Base-by-base conservation (phyloP, 30 jellyfish, hydroid and myxozoan genomes). In the Turritopsis rubra region DNA sequence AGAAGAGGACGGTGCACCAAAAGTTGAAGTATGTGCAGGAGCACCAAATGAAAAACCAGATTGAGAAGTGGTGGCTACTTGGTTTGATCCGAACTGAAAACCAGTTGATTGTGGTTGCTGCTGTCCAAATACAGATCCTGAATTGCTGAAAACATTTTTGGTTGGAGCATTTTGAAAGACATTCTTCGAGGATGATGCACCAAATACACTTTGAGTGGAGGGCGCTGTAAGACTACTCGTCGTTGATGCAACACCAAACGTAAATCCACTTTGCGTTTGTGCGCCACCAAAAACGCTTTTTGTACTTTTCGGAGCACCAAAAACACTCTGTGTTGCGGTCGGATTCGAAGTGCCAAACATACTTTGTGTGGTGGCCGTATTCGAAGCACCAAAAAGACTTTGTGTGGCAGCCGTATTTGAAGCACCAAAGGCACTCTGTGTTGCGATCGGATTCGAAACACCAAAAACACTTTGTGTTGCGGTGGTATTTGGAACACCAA, bases 41-140 rank as follows among this genome's bases (percentile, higher is more conserved):
- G 60, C 60, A 41, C 60, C 60, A 41, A 41, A 41, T 41, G 60
- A 41, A 41, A 41, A 41, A 41, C 60, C 60, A 41, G 60, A 41
- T 41, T 41, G 60, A 41, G 60, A 41, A 5, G 60, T 3, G 5
- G 60, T 41, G 5, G 60, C 9, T 41, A 13, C 60, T 41, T 41
- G 60, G 60, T 41, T 41, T 68, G 77, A 68, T 68, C 77, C 77
- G 19, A 68, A 68, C 77, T 68, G 77, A 68, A 68, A 68, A 68
- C 77, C 21, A 27, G 16, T 19, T 7, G 77, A 8, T 68, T 68
- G 77, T 68, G 73, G 73, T n/a, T n/a, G n/a, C 73, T 68, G 77
- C 19, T 68, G 77, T 27, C 77, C 77, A 1, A 68, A 68, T 17
- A 1, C 77, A 8, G 77, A 68, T 68, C 23, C 28, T n/a, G 77